Base-by-base conservation (phyloP, 2,113 vertebrate species). In the Morone chrysops region DNA sequence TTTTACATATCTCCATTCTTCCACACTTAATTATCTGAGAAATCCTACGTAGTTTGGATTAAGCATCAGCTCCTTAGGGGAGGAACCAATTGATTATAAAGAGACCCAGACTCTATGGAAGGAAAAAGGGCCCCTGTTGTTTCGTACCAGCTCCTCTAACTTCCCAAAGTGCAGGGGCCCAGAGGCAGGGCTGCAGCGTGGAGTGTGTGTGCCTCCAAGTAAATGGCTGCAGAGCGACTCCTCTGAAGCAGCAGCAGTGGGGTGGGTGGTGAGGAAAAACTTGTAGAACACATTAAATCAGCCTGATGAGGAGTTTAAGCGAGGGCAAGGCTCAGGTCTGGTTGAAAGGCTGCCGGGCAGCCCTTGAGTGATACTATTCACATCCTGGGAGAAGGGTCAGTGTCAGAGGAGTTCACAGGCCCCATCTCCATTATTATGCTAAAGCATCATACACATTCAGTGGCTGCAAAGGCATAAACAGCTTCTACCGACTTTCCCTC, bases 371-470 rank as follows among this genome's bases (percentile, higher is more conserved):
- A 90, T 90, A 83, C 89, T 90, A 94, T 94, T 94, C 91, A 92
- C 86, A 89, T 88, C 81, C 72, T 68, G 87, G 83, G 81, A 91
- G 90, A 87, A 86, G 88, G 92, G 89, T 94, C 87, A 89, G 75
- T 88, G 90, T 93, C 90, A 91, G 89, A 92, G 90, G 84, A 88
- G 90, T 94, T 94, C 91, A 90, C 91, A 92, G 92, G 90, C 89
- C 91, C 90, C 91, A 73, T 89, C 80, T 72, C 90, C 77, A 85
- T 94, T 94, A 90, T 93, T 90, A 94, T 94, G 94, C 93, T 91
- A 94, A 93, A 81, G 68, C 10, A 10, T 90, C 83, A 88, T 87
- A 84, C 76, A 83, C 88, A 86, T 87, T 91, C 82, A 85, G 59
- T 2, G 69, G n/a, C 84, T 53, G 67, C 51, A 57, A 80, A 86